Evolutionary conservation across 1,140 invertebrate species (phyloP).

Genomic region (Scaptodrosophila lebanonensis): DNA sequence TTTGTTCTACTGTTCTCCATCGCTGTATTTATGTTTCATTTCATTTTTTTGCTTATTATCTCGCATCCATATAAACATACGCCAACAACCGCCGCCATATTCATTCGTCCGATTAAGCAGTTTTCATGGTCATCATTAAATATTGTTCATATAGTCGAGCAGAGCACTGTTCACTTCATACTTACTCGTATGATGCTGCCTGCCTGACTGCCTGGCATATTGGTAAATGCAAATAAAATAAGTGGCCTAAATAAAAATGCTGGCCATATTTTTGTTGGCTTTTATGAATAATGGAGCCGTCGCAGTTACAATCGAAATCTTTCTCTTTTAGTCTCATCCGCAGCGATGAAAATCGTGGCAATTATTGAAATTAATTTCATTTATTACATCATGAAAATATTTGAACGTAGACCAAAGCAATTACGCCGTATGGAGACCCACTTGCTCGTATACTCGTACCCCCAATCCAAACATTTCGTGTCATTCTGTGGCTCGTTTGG

Average conservation of each 20-base stretch:
- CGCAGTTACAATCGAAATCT: slow-evolving; percentile 13
- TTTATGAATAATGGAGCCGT: slow-evolving; percentile 13
- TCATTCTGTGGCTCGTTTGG: slow-evolving; percentile 15
- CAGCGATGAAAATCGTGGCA: slow-evolving; percentile 50
- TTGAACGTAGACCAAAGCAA: slow-evolving; percentile 25
- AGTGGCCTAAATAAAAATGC: slow-evolving; percentile 66
- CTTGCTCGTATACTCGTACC: not conserved
- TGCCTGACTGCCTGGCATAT: slow-evolving; percentile 19
- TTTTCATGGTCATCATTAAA: slow-evolving; percentile 70
- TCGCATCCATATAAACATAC: slow-evolving; percentile 20
- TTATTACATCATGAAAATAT: slow-evolving; percentile 72
- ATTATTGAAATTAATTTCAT: slow-evolving; percentile 74
- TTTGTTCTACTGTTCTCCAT: not conserved
- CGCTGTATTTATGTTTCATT: slow-evolving; percentile 52
- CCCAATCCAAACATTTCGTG: not conserved
- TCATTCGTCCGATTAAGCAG: slow-evolving; percentile 73
- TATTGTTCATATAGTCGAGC: slow-evolving; percentile 41
- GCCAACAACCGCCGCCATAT: slow-evolving; percentile 42
- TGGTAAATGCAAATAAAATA: slow-evolving; percentile 60
- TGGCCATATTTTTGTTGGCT: slow-evolving; percentile 8
- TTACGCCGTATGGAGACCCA: slow-evolving; percentile 12
- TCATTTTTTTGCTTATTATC: slow-evolving; percentile 52
- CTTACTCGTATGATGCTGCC: too few relatives aligned
- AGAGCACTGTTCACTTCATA: not conserved
- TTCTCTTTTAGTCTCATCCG: slow-evolving; percentile 6